Evolutionary conservation across 2,888 invertebrate species (phyloP), one percentile per base, ranked within the genome.

Genomic region (Spatulosminthurus flaviceps): DNA sequence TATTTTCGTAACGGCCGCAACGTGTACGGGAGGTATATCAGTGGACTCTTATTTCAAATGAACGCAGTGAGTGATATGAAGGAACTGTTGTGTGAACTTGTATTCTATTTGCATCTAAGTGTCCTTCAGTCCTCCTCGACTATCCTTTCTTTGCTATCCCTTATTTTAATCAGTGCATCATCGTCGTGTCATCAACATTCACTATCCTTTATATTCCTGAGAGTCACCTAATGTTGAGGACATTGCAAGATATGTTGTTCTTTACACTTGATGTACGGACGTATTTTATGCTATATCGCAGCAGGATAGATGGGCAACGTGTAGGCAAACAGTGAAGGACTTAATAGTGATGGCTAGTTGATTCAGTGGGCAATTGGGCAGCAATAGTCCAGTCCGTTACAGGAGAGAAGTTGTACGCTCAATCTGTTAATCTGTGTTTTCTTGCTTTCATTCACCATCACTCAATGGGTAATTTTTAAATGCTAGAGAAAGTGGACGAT

Each of bases 11-110:
- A 82, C 80, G 69, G 83, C 78, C 81, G 85, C 79, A 66, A 76
- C 75, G 85, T 83, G 80, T 84, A 81, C 83, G 85, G 84, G 85
- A 85, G 85, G 85, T 85, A 85, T 84, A 84, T 79, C 81, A 81
- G 82, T 83, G 85, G 84, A 85, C 84, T 80, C 81, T 84, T 83
- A 78, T 83, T 83, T 83, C 82, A 79, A 84, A 83, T 42, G 34
- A 34, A 41, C 42, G 69, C 81, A 76, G 76, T 74, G 78, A 67
- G 78, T 80, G 78, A 80, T 67, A 42, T 41, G 28, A 66, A 72
- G 73, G 41, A 78, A 69, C 61, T 41, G 16, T 64, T 66, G 64
- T 73, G 64, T 79, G 78, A 73, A 79, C 78, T 67, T 66, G 64
- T 73, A 42, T 64, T 67, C 24, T 34, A 64, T 73, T 24, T 64